phyloP scores from a whole-genome alignment of 2,888 invertebrate species.

The Argynnis bischoffii region DNA sequence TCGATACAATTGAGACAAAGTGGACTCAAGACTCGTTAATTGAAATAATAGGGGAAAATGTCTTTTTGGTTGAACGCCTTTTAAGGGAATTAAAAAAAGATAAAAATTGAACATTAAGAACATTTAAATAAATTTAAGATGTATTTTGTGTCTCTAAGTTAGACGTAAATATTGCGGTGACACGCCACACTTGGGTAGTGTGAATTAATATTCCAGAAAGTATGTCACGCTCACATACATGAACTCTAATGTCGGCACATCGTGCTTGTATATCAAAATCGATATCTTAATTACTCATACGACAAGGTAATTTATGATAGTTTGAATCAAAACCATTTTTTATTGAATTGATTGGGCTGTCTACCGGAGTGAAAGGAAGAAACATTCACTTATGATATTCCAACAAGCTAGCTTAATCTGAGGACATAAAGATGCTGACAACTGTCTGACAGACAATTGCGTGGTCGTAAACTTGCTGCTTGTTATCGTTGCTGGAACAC shows the following conservation, averaged over 20 bases:
- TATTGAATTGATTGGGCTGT: neutral
- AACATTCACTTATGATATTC: slow-evolving; percentile 23
- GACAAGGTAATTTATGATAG: neutral
- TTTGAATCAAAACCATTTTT: neutral
- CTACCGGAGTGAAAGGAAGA: no score
- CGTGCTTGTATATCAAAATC: neutral
- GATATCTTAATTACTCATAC: neutral
- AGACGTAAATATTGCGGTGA: slow-evolving; percentile 8
- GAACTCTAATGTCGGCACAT: neutral
- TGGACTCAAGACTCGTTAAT: no score
- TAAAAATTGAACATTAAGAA: no score
- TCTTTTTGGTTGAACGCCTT: no score
- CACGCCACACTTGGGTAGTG: slow-evolving; percentile 18
- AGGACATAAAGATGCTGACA: slow-evolving; percentile 40
- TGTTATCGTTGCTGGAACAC: slow-evolving; percentile 54
- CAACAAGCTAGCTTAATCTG: slow-evolving; percentile 46
- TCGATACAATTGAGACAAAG: no score
- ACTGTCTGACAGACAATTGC: slow-evolving; percentile 51
- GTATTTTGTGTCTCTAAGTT: slow-evolving; percentile 1
- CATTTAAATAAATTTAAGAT: no score
- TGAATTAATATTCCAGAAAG: slow-evolving; percentile 16
- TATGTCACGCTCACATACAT: slow-evolving; percentile 19
- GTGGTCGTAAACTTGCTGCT: slow-evolving; percentile 60
- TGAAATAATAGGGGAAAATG: no score
- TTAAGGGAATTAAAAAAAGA: no score